These are phyloP conservation scores for Tamandua tetradactyla DNA, from an alignment of 2,797 vertebrate species.

Conservation along the genomic window DNA sequence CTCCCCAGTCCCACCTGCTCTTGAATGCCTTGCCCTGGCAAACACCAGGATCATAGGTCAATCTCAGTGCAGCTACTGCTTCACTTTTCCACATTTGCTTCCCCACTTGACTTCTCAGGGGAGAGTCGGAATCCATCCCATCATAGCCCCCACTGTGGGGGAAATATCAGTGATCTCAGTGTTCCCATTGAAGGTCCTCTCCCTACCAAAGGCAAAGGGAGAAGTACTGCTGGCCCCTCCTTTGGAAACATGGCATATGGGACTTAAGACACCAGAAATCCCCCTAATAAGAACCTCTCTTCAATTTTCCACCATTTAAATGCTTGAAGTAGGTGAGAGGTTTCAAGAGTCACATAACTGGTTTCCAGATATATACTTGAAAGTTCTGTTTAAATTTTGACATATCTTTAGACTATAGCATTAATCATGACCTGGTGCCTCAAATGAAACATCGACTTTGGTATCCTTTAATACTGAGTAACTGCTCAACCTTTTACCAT, in stretches of 20 bases:
- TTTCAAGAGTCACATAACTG: background rate
- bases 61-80: background rate
- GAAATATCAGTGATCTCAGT: background rate
- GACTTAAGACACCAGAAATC: background rate
- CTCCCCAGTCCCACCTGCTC: background rate
- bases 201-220: background rate
- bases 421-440: background rate
- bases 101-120: conserved; percentile 1
- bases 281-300: background rate
- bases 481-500: background rate
- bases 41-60: background rate
- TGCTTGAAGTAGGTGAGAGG: background rate
- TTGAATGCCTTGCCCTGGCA: background rate
- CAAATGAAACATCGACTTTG: background rate
- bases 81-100: background rate
- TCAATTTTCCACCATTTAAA: background rate
- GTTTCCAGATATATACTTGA: background rate
- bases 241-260: background rate
- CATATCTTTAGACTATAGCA: background rate
- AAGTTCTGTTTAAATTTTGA: conserved; percentile 28
- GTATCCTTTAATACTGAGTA: background rate
- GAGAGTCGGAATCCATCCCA: background rate
- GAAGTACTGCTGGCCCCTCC: background rate
- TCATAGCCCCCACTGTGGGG: no score
- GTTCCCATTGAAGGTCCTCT: background rate